Percentiles rank a stretch among this genome's conserved stretches.
Evolutionary conservation across 64 coral and sea anemone species (phyloP).

Genomic region (Stichodactyla mertensii): DNA sequence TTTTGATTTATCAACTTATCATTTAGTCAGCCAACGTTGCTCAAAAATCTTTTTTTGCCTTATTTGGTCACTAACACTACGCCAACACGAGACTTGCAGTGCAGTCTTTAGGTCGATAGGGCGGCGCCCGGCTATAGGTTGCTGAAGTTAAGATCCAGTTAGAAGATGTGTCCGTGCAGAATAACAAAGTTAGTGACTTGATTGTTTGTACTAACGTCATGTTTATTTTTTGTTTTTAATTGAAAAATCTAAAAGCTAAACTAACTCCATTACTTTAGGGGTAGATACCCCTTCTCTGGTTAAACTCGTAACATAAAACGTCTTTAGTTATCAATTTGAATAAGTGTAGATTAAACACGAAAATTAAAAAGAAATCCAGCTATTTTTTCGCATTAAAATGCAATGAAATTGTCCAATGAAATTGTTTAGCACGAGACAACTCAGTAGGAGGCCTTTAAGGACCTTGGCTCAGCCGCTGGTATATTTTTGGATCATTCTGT

Average conservation of each 20-base stretch:
- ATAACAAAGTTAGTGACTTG: too few relatives aligned
- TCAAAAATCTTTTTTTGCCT: neutral
- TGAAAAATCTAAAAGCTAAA: neutral
- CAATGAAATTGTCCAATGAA: neutral
- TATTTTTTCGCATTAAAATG: neutral
- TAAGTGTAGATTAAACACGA: neutral
- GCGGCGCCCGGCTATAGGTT: too few relatives aligned
- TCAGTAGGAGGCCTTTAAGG: neutral
- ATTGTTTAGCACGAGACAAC: neutral
- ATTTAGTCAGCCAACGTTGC: neutral
- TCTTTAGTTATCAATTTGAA: neutral
- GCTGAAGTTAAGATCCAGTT: too few relatives aligned
- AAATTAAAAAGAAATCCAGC: constrained; percentile 13
- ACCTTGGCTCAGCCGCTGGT: neutral
- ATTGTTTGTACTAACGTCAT: too few relatives aligned
- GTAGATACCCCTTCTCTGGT: neutral
- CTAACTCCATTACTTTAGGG: neutral
- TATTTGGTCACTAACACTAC: neutral
- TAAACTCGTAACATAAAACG: neutral
- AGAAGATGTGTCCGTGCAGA: too few relatives aligned
- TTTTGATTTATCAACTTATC: too few relatives aligned
- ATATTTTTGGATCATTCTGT: neutral
- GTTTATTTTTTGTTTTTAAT: too few relatives aligned
- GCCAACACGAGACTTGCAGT: neutral
- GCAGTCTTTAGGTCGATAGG: neutral